Conservation (phyloP, 2,888 invertebrate genomes). For the Lamellibrachia satsuma region DNA sequence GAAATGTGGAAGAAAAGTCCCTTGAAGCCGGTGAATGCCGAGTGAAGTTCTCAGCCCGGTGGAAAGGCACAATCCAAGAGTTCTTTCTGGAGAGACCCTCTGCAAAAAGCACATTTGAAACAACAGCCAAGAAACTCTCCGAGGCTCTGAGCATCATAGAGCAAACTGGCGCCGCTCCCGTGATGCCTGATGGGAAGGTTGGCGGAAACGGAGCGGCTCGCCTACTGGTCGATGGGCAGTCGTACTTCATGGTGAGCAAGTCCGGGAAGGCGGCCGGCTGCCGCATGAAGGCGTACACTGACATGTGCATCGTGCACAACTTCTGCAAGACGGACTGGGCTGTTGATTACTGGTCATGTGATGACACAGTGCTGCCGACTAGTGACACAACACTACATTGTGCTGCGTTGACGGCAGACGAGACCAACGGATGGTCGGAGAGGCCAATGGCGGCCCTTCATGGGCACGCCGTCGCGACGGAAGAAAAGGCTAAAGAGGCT, state of each 20-base stretch:
- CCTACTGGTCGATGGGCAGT: conserved; percentile 8
- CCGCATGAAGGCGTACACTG: conserved; percentile 29
- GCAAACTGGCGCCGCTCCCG: conserved; percentile 37
- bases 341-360: conserved; percentile 29
- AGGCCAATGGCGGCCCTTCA: conserved; percentile 34
- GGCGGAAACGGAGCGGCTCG: conserved; percentile 37
- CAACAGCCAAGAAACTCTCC: conserved; percentile 27
- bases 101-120: conserved; percentile 8
- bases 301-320: conserved; percentile 36
- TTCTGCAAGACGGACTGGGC: conserved; percentile 36
- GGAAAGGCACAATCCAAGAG: conserved; percentile 28
- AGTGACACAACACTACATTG: conserved; percentile 42
- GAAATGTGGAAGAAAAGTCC: conserved; percentile 23
- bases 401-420: conserved; percentile 22
- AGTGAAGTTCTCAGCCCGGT: conserved; percentile 33
- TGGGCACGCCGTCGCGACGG: conserved; percentile 40
- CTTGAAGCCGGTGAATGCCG: conserved; percentile 29
- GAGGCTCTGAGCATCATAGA: conserved; percentile 36
- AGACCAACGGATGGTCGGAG: conserved; percentile 26
- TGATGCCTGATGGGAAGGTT: conserved; percentile 40
- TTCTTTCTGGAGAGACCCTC: conserved; percentile 7
- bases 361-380: conserved; percentile 33
- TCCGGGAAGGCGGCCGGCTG: conserved; percentile 36
- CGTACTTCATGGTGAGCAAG: conserved; percentile 38
- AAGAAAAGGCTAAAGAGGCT: conserved; percentile 31